Conservation (phyloP, 2,113 vertebrate genomes). For the Sylvia atricapilla region DNA sequence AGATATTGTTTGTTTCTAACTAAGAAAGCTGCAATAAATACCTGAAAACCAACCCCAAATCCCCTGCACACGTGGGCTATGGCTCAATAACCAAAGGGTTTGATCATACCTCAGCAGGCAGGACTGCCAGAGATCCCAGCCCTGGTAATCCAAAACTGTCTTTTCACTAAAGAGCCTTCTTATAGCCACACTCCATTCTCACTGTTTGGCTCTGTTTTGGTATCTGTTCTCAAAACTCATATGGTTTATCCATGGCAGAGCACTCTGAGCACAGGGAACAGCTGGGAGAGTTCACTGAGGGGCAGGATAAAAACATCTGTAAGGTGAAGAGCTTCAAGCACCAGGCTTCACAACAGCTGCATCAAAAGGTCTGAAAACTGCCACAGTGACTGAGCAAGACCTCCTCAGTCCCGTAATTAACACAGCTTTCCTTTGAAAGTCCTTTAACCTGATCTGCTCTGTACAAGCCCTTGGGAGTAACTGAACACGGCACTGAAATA, state of each 20-base stretch:
- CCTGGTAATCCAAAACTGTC: not conserved
- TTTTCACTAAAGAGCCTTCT: not conserved
- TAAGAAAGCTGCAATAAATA: not conserved
- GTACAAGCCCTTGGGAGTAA: not conserved
- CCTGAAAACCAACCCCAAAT: not conserved
- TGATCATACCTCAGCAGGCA: not conserved
- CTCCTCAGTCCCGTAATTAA: not conserved
- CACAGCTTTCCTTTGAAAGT: not conserved
- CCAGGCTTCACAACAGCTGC: not conserved
- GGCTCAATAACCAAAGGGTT: not conserved
- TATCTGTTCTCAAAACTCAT: not conserved
- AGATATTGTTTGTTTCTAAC: not conserved
- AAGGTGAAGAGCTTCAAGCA: not conserved
- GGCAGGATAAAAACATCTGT: not conserved
- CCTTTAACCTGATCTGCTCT: not conserved
- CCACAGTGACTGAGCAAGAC: not conserved
- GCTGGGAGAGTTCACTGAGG: not conserved
- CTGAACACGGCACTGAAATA: not conserved
- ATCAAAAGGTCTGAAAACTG: not conserved
- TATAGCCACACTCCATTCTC: not conserved
- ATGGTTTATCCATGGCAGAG: not conserved
- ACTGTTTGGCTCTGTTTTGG: not conserved
- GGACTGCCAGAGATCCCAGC: not conserved
- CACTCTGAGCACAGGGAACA: no score
- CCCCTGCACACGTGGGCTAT: accelerated